Evolutionary conservation across 2,888 invertebrate species (phyloP).

Genomic region (Zonitis immaculata): DNA sequence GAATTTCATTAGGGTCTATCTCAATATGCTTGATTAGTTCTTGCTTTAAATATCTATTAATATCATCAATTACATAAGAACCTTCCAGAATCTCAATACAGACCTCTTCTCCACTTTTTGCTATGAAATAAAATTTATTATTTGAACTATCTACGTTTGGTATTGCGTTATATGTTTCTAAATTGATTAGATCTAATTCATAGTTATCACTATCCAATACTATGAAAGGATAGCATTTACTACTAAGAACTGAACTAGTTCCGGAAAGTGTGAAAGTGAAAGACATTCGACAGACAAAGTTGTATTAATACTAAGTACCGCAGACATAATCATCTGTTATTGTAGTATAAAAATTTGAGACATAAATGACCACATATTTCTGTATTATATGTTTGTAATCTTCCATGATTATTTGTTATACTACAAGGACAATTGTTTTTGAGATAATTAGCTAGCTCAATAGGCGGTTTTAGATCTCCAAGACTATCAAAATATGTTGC

Average conservation of each 20-base stretch:
- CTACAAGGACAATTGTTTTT: neutral
- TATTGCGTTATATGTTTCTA: constrained; percentile 27
- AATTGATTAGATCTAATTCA: constrained; percentile 23
- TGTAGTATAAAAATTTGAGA: constrained; percentile 16
- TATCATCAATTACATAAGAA: constrained; percentile 15
- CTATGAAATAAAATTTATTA: neutral
- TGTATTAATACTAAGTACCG: constrained; percentile 10
- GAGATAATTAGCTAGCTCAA: constrained; percentile 11
- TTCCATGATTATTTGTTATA: constrained; percentile 8
- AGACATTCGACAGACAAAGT: constrained; percentile 13
- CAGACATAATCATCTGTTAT: neutral
- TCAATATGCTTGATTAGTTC: neutral
- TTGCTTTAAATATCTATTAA: constrained; percentile 1
- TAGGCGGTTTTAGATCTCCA: constrained; percentile 12
- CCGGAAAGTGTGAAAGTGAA: constrained; percentile 25
- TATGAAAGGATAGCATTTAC: constrained; percentile 22
- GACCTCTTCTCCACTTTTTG: neutral
- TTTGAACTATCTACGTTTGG: constrained; percentile 14
- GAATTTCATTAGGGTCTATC: too few species aligned
- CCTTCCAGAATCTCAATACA: constrained; percentile 5
- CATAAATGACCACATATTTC: constrained; percentile 15
- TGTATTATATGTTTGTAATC: constrained; percentile 6
- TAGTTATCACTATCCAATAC: constrained; percentile 16
- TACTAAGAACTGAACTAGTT: constrained; percentile 17
- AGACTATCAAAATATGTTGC: constrained; percentile 14